Base-by-base conservation (phyloP, 2,888 invertebrate species). In the Drosophila infuscata region DNA sequence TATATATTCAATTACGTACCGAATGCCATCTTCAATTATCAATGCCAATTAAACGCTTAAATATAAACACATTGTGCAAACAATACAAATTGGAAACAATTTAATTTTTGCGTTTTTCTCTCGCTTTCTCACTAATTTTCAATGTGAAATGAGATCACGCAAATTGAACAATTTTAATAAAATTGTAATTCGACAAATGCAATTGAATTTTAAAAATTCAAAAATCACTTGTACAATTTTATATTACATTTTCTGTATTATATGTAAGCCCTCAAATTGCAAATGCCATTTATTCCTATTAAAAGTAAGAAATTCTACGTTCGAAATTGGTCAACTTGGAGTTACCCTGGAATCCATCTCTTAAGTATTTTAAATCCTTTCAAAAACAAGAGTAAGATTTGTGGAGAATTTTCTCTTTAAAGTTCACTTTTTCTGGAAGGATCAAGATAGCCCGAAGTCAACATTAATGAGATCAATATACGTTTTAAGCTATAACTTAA, bases 21-120 rank as follows among this genome's bases (percentile, higher is more conserved):
- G 11, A 51, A 11, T n/a, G 6, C 15, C 9, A 15, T 30, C 6
- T 20, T 29, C 12, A 15, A 35, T 63, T 35, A 36, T 17, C 20
- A 2, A 20, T 25, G 12, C 30, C 62, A 51, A 74, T 69, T 74
- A 63, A 43, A 29, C 35, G 17, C 36, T 46, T 48, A 20, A 30
- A 60, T 36, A 4, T 15, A 15, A 17, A 38, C 17, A 52, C 3
- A 32, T 38, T 30, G 11, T 32, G 30, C 38, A 61, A 38, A 25
- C 36, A 36, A 25, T 1, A 4, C 25, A 4, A 46, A 15, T 15
- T 3, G 25, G 15, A 25, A 46, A 25, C 25, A 25, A 15, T 46
- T 46, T 15, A 0, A 46, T 8, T 46, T 46, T 15, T 15, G 15
- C 4, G 2, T 41, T 41, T 9, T 36, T 6, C 36, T 15, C 36